Conservation (phyloP, 2,113 vertebrate genomes). For the Phylloscopus trochilus region DNA sequence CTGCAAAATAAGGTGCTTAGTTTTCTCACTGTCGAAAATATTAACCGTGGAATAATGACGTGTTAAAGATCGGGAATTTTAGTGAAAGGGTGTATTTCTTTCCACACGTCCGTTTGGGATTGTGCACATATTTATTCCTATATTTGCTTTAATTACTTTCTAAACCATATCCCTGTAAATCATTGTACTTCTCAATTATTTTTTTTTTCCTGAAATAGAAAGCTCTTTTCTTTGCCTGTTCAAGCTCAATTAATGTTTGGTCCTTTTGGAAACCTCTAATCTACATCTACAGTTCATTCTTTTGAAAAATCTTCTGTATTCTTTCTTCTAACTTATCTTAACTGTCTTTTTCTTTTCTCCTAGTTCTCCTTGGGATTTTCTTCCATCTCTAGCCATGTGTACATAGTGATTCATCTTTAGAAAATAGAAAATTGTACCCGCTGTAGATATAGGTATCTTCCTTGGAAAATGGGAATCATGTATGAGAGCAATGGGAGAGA, state of each 20-base stretch:
- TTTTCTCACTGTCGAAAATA: neutral
- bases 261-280: neutral
- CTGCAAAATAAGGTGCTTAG: neutral
- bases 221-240: neutral
- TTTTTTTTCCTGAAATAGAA: neutral
- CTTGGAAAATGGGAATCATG: constrained; percentile 36
- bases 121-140: neutral
- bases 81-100: neutral
- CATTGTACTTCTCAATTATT: neutral
- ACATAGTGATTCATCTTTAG: constrained; percentile 69
- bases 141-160: neutral
- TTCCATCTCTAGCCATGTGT: constrained; percentile 67
- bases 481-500: constrained; percentile 17
- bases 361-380: constrained; percentile 78
- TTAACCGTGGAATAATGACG: neutral
- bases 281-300: neutral
- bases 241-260: neutral
- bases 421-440: constrained; percentile 70
- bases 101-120: neutral
- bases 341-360: constrained; percentile 74
- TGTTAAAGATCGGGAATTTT: neutral
- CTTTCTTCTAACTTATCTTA: constrained; percentile 58
- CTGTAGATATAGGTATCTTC: constrained; percentile 70
- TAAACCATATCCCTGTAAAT: neutral
- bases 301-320: neutral